Base-by-base conservation (phyloP, 1,140 invertebrate genomes). In the Euschistus heros region DNA sequence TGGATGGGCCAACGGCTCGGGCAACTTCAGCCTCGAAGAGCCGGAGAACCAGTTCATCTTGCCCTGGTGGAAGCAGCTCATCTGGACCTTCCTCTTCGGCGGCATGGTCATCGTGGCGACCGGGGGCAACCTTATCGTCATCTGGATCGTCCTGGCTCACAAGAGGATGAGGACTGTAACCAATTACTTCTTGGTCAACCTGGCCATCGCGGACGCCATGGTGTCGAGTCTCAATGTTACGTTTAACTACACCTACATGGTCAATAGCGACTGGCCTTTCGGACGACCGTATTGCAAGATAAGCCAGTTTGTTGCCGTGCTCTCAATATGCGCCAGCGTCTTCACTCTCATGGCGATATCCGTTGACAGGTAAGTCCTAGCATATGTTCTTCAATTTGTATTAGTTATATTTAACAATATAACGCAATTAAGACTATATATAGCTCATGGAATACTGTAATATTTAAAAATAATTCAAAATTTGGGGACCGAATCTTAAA, bases 291-390 rank as follows among this genome's bases (percentile, higher is more conserved):
- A 95, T 76, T 98, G 94, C 82, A 96, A 95, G 79, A 86, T 97
- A 70, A 87, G 86, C 67, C 91, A 94, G 76, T 98, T 96, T 77
- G 87, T 96, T 46, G 87, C 92, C 0, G 86, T 92, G 1, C 81
- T 95, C 33, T 93, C 92, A 54, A 91, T 97, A 68, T 88, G 87
- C 64, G 93, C 91, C 0, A 94, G 90, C 46, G 93, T 97, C 27
- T 94, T 97, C 76, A 97, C 94, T 0, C 81, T 98, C 47, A 92
- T 96, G 87, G 92, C 94, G 64, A 96, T 97, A 69, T 92, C 92
- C 63, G 87, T 97, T 65, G 94, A 98, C 77, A 86, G 94, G 94
- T 97, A 76, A 85, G 84, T 42, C 20, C 3, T 30, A 30, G 7
- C 7, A 30, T 30, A 30, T 30, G 2, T n/a, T 7, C 27, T 30